Evolutionary conservation across 2,888 invertebrate species (phyloP), one percentile per base, ranked within the genome.

Genomic region (Rhyacophila evoluta): DNA sequence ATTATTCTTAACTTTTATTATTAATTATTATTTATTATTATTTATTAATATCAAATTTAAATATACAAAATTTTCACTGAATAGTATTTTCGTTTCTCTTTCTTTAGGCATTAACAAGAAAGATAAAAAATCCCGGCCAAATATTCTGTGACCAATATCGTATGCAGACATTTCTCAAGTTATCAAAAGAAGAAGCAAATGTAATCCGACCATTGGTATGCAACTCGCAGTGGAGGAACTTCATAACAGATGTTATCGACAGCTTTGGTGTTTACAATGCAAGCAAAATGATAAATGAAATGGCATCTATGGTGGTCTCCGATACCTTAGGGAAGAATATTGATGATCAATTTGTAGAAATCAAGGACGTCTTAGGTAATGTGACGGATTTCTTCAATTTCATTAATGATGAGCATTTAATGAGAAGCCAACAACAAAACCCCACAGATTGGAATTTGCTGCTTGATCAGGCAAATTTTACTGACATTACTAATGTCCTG

Each of bases 301-400:
- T 89, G 86, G 89, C 90, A 0, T 87, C 88, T 0, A 83, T 90
- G 0, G 84, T 89, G 0, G 86, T 90, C 15, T 86, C 88, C 84
- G 87, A 89, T 81, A 88, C 89, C 0, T 80, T 90, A 0, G 89
- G 89, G n/a, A 88, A 86, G 78, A 88, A 89, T 76, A 86, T 86
- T 0, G 85, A 84, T n/a, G 84, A 84, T 1, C 85, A 87, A 74
- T 84, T 89, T 0, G 89, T 89, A 79, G 84, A 85, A 0, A 84
- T 89, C 4, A 87, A 88, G 0, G 84, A 87, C 69, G 86, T 86
- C 78, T 86, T 89, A 68, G 25, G 15, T 8, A 78, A 79, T 25
- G 12, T 80, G 29, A 68, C 68, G 4, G 83, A 86, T 39, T 84
- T 88, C 1, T 82, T 89, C 0, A 86, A 85, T 74, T 86, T 86